Evolutionary conservation across 1,140 invertebrate genomes (phyloP), one percentile per base, ranked within the genome.

Genomic region (Drosophila parabipectinata): DNA sequence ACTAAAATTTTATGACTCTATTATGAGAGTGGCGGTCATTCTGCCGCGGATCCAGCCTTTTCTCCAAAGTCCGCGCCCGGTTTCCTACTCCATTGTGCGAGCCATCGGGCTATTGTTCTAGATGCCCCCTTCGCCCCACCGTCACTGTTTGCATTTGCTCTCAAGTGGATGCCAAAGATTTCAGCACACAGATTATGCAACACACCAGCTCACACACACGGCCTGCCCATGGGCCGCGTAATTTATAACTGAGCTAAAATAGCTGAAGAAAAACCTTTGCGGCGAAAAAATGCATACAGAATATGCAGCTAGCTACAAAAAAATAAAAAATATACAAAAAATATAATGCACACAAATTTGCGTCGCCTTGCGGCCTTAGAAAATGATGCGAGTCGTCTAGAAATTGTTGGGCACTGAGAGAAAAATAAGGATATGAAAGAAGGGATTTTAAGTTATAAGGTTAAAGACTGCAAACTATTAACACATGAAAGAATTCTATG

Each of bases 1-100:
- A 88, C 83, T 88, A 88, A 88, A 88, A 89, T 88, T 88, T 88
- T 88, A 88, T 88, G 83, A 88, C 83, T 88, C 83, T 88, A 88
- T 88, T 88, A 88, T 88, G 83, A 88, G 79, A 77, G 83, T 83
- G 83, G 83, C 64, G 82, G 78, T 76, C 78, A 77, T 73, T 82
- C 79, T 54, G 50, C 51, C 51, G 51, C 51, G 30, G 28, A 53
- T 44, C 5, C 41, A 44, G 41, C 41, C n/a, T 44, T 44, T 44
- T 44, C 41, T 44, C 41, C 41, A 44, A 44, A n/a, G 34, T 37
- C 34, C 34, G 34, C 34, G 34, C 67, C 53, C 47, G 39, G 15
- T 54, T 47, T 55, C 50, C 56, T 37, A 28, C 54, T 78, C 47
- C 58, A 87, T 88, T 88, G 72, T 88, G 64, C 57, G 47, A 44